phyloP scores from a whole-genome alignment of 64 coral and sea anemone species.

The Montipora capricornis region DNA sequence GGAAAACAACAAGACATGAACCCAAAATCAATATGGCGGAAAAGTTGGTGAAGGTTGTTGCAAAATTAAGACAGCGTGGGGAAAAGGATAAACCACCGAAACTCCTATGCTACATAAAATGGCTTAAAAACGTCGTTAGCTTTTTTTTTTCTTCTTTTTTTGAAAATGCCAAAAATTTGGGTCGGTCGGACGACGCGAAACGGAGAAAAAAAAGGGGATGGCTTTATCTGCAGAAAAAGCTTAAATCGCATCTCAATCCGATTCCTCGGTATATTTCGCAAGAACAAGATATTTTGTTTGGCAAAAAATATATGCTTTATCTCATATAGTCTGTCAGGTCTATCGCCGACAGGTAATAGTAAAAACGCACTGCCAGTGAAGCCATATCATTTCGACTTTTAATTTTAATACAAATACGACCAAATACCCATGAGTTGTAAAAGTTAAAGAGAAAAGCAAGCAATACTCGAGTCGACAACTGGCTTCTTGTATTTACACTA shows the following conservation, averaged over 20 bases:
- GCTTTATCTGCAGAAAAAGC: neutral
- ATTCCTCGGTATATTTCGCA: neutral
- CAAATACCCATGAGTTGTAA: neutral
- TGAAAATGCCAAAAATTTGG: too few species aligned
- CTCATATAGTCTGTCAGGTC: too few species aligned
- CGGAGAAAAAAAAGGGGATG: neutral
- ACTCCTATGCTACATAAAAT: too few species aligned
- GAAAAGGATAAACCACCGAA: too few species aligned
- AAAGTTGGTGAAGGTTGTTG: too few species aligned
- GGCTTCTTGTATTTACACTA: neutral
- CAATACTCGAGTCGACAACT: neutral
- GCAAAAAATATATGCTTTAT: neutral
- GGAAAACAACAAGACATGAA: too few species aligned
- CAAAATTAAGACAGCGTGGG: too few species aligned
- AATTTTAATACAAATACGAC: neutral
- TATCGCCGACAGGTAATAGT: too few species aligned
- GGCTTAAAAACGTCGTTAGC: too few species aligned
- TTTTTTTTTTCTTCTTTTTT: too few species aligned
- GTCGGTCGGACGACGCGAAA: neutral
- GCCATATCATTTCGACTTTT: neutral
- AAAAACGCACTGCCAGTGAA: neutral
- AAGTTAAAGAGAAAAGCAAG: neutral
- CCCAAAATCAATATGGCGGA: too few species aligned
- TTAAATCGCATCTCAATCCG: neutral
- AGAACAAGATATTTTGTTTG: slow-evolving; percentile 5